Evolutionary conservation across 2,888 invertebrate genomes (phyloP).

Genomic region (Lamellibrachia columna): DNA sequence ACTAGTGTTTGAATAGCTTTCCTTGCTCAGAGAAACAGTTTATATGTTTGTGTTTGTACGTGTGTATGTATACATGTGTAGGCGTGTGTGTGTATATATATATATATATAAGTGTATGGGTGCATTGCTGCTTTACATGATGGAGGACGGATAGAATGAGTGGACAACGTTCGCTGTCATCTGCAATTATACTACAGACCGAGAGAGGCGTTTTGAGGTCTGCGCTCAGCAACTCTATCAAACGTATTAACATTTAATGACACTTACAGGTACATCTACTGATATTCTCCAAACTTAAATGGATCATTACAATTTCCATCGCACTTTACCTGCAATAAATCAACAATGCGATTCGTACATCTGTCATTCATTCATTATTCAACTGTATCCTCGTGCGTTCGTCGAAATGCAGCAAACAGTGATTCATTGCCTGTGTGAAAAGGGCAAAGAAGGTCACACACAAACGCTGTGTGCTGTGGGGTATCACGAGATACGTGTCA

Average conservation of each 20-base stretch:
- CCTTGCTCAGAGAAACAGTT: neutral
- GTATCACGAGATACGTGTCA: neutral
- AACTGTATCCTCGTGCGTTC: too few relatives aligned
- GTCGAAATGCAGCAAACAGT: neutral
- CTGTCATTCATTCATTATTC: neutral
- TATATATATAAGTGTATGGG: too few relatives aligned
- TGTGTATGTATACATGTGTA: neutral
- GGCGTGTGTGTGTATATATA: neutral
- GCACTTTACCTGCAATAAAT: neutral
- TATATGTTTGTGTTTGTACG: neutral
- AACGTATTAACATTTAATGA: neutral
- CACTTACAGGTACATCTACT: neutral
- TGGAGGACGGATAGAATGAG: neutral
- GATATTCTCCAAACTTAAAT: neutral
- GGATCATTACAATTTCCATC: neutral
- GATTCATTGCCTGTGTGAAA: neutral
- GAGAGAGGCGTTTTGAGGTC: neutral
- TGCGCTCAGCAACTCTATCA: neutral
- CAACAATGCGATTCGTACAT: neutral
- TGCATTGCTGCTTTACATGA: neutral
- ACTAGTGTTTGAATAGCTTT: neutral
- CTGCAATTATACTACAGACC: neutral
- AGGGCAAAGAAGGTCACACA: neutral
- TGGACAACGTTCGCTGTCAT: neutral
- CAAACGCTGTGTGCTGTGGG: neutral